phyloP scores from a whole-genome alignment of 2,113 vertebrate genomes.

The Peromyscus californicus region DNA sequence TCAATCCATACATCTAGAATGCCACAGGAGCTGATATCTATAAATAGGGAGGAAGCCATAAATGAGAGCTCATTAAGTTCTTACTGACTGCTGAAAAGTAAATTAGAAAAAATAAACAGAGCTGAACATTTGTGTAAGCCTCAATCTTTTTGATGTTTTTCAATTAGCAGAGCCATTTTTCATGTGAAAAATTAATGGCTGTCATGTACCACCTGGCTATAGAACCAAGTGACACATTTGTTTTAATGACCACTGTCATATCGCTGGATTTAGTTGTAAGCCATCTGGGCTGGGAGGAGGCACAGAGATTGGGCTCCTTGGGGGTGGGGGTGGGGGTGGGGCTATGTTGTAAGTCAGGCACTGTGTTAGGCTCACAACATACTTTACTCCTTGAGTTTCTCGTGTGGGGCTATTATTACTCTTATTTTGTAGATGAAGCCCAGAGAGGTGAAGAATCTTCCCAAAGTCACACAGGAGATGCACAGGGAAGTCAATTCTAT shows the following conservation, averaged over 20 bases:
- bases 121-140: slow-evolving; percentile 82
- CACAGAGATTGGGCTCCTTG: background rate
- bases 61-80: slow-evolving; percentile 82
- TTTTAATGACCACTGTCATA: slow-evolving; percentile 75
- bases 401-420: background rate
- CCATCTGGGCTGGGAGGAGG: slow-evolving; percentile 55
- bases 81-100: slow-evolving; percentile 81
- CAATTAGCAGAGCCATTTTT: slow-evolving; percentile 82
- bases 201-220: slow-evolving; percentile 80
- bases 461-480: background rate
- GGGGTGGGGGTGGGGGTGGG: background rate
- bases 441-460: slow-evolving; percentile 21
- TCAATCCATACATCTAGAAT: background rate
- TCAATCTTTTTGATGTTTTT: slow-evolving; percentile 83
- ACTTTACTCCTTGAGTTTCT: background rate
- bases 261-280: slow-evolving; percentile 64
- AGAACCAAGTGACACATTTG: slow-evolving; percentile 70
- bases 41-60: slow-evolving; percentile 79
- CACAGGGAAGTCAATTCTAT: background rate
- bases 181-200: slow-evolving; percentile 80
- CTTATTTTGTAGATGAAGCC: background rate
- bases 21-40: slow-evolving; percentile 52
- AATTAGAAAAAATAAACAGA: slow-evolving; percentile 84
- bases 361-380: fast-evolving
- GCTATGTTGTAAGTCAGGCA: background rate